These are phyloP conservation scores for Mesembrinibis cayennensis DNA, from an alignment of 2,113 vertebrate genomes.

Conservation along the genomic window DNA sequence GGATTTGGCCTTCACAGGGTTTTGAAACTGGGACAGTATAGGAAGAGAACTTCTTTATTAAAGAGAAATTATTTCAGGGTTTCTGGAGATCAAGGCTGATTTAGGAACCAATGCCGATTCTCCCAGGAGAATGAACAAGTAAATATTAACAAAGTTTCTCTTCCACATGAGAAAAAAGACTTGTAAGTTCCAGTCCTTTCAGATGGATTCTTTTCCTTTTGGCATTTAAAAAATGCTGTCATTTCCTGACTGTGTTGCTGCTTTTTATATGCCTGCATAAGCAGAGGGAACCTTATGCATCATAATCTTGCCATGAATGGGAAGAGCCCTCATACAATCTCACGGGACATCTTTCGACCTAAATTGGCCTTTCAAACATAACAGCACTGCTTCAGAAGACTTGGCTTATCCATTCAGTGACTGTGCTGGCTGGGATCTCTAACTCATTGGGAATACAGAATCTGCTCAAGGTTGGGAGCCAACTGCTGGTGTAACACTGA, in stretches of 20 bases:
- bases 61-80: background rate
- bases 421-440: slow-evolving; percentile 1
- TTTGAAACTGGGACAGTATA: background rate
- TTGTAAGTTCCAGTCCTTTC: background rate
- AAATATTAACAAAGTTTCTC: background rate
- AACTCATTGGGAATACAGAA: slow-evolving; percentile 10
- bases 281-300: background rate
- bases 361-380: slow-evolving; percentile 19
- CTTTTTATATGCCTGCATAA: background rate
- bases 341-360: background rate
- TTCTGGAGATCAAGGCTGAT: background rate
- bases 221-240: background rate
- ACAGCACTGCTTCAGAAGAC: background rate
- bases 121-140: background rate
- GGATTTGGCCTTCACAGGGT: background rate
- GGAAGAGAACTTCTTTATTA: background rate
- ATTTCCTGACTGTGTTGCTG: background rate
- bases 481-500: slow-evolving; percentile 60
- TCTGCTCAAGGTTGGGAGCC: slow-evolving; percentile 52
- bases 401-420: background rate
- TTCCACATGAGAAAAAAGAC: background rate
- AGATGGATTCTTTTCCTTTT: background rate
- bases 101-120: background rate
- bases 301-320: background rate
- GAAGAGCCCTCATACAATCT: background rate